Conservation (phyloP, 2,797 vertebrate species). For the Sebastes minor region DNA sequence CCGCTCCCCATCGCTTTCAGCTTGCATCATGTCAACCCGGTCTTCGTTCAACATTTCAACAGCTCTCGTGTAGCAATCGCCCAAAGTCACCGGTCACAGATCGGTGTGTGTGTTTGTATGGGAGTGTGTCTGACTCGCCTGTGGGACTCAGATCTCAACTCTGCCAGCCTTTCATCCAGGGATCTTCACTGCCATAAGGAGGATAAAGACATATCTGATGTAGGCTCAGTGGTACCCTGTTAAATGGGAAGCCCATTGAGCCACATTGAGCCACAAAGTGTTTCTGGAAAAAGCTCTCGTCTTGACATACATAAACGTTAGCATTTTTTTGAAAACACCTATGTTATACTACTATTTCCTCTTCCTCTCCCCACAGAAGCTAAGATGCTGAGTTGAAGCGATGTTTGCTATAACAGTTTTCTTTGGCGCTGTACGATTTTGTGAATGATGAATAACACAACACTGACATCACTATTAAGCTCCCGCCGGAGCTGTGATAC, state of each 20-base stretch:
- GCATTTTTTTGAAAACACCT: neutral
- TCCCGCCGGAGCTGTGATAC: slow-evolving; percentile 21
- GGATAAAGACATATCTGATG: slow-evolving; percentile 50
- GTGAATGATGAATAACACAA: slow-evolving; percentile 35
- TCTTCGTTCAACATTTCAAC: slow-evolving; percentile 49
- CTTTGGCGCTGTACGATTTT: slow-evolving; percentile 12
- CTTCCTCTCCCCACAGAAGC: neutral
- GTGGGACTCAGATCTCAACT: slow-evolving; percentile 42
- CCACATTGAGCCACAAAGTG: slow-evolving; percentile 11
- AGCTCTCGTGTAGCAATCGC: slow-evolving; percentile 40
- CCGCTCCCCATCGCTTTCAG: slow-evolving; percentile 61
- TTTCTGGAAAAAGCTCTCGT: neutral
- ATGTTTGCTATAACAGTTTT: slow-evolving; percentile 33
- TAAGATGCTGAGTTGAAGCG: slow-evolving; percentile 1
- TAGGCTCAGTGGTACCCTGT: slow-evolving; percentile 27
- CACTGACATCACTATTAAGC: slow-evolving; percentile 20
- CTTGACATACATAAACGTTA: neutral
- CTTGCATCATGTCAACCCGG: slow-evolving; percentile 55
- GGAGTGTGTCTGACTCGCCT: slow-evolving; percentile 51
- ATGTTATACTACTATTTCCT: neutral
- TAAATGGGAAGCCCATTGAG: slow-evolving; percentile 16
- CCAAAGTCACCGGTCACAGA: slow-evolving; percentile 55
- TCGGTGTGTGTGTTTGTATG: slow-evolving; percentile 51
- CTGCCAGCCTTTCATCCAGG: slow-evolving; percentile 43
- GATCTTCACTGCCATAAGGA: slow-evolving; percentile 31